Evolutionary conservation across 1,140 invertebrate genomes (phyloP).

Genomic region (Diuraphis noxia): DNA sequence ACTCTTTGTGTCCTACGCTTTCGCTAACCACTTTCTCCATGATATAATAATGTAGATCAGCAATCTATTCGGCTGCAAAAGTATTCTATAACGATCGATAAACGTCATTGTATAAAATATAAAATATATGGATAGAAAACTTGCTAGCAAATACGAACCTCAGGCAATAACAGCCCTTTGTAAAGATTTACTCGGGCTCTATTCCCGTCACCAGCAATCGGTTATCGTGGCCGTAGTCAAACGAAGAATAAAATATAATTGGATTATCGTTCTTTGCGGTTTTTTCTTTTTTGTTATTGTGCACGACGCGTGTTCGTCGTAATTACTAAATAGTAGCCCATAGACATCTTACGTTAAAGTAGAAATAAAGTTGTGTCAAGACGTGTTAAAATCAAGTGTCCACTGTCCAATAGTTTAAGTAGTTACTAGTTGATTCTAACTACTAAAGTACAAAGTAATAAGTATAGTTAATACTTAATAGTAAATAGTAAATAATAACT

Average conservation of each 20-base stretch:
- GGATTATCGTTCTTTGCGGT: neutral
- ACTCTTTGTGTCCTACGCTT: neutral
- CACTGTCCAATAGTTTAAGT: too few relatives aligned
- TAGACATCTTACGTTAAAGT: neutral
- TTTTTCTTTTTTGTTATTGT: neutral
- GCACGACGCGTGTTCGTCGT: neutral
- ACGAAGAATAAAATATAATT: neutral
- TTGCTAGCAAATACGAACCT: neutral
- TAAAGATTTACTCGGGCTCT: neutral
- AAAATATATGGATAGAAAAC: neutral
- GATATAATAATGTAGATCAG: too few relatives aligned
- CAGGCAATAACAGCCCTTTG: too few relatives aligned
- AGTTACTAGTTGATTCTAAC: too few relatives aligned
- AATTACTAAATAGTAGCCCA: neutral
- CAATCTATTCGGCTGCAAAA: neutral
- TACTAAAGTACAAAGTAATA: too few relatives aligned
- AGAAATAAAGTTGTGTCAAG: neutral
- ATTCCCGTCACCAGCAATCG: too few relatives aligned
- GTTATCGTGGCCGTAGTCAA: neutral
- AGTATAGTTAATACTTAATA: too few relatives aligned
- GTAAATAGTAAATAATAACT: too few relatives aligned
- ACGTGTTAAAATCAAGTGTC: too few relatives aligned
- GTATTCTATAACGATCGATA: neutral
- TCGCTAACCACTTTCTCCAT: neutral
- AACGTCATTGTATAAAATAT: neutral